A percentile compares a stretch with the other conserved stretches of the same genome.
These are phyloP conservation scores for Brachyhypopomus gauderio DNA, from an alignment of 2,113 vertebrate species.

Conservation along the genomic window DNA sequence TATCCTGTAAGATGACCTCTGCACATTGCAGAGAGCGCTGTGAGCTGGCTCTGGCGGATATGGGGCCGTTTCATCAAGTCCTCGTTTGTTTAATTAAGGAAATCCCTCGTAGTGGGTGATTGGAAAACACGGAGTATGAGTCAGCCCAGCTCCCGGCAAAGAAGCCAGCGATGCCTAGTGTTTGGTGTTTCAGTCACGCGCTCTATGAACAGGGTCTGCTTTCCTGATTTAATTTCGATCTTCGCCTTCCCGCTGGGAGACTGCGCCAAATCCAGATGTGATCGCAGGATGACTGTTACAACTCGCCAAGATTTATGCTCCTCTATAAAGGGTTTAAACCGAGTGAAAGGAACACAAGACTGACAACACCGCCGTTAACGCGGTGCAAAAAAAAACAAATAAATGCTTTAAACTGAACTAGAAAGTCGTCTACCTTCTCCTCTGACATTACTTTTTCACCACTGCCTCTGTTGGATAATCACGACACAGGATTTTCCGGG, in stretches of 20 bases:
- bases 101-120: background rate
- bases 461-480: background rate
- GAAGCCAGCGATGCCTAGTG: background rate
- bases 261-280: background rate
- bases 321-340: too few relatives aligned
- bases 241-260: background rate
- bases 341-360: too few relatives aligned
- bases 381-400: too few relatives aligned
- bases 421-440: too few relatives aligned
- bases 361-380: too few relatives aligned
- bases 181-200: background rate
- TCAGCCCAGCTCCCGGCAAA: background rate
- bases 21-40: background rate
- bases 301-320: too few relatives aligned
- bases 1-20: background rate
- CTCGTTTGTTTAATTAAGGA: background rate
- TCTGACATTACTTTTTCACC: background rate
- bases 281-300: background rate
- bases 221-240: background rate
- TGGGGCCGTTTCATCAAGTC: background rate
- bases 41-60: background rate
- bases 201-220: background rate
- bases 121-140: background rate
- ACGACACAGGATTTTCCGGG: background rate
- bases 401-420: too few relatives aligned